Conservation (phyloP, 2,888 invertebrate species). For the Leucophenga maculata region DNA sequence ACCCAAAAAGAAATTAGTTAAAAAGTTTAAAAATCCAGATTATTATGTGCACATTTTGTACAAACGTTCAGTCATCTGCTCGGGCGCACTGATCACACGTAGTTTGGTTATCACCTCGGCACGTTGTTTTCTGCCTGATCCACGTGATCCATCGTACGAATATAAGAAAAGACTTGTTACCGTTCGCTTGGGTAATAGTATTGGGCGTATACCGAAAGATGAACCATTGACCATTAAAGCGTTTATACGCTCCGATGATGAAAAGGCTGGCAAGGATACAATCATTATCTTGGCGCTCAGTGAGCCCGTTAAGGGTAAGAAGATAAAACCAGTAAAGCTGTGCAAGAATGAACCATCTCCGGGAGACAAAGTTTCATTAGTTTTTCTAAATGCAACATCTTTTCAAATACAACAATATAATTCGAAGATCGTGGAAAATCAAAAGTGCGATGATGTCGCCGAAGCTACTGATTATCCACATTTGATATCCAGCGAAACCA, state of each 20-base stretch:
- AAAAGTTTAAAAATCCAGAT: not conserved
- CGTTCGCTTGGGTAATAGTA: conserved; percentile 31
- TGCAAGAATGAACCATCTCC: not conserved
- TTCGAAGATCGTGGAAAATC: conserved; percentile 4
- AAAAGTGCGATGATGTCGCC: conserved; percentile 21
- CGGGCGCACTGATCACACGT: conserved; percentile 40
- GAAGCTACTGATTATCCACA: not conserved
- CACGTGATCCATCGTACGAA: not conserved
- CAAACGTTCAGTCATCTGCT: conserved; percentile 40
- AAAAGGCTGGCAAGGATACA: not conserved
- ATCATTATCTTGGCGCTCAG: conserved; percentile 38
- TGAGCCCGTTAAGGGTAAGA: conserved; percentile 17
- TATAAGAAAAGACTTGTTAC: conserved; percentile 36
- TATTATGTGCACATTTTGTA: conserved; percentile 44
- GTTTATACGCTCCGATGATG: conserved; percentile 28
- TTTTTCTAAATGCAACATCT: conserved; percentile 15
- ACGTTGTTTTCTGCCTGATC: conserved; percentile 35
- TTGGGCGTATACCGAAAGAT: not conserved
- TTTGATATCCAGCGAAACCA: not conserved
- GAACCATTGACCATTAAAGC: conserved; percentile 25
- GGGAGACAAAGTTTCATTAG: conserved; percentile 13
- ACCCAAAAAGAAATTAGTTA: not conserved
- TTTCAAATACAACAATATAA: conserved; percentile 17
- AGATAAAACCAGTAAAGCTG: not conserved
- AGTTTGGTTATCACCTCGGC: conserved; percentile 49